Conservation (phyloP, 2,113 vertebrate species). For the Oxyruncus cristatus region DNA sequence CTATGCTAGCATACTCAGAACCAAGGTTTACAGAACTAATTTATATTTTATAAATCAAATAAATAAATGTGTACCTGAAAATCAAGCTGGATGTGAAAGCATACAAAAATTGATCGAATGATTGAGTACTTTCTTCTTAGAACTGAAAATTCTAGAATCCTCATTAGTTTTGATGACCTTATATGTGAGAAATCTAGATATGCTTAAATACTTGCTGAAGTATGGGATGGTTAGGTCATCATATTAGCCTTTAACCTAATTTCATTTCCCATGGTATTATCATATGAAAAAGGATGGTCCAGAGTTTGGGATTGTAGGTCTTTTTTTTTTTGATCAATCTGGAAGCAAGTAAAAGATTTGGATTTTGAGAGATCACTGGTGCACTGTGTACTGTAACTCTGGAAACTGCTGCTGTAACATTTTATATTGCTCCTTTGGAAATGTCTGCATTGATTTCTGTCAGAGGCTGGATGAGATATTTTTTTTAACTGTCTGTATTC, state of each 20-base stretch:
- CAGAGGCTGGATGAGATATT: neutral
- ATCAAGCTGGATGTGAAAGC: neutral
- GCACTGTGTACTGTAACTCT: neutral
- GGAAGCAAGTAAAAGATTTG: neutral
- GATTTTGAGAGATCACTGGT: neutral
- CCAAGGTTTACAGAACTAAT: neutral
- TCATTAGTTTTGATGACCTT: neutral
- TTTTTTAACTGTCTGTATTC: neutral
- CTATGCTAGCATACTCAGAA: neutral
- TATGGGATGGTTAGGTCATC: neutral
- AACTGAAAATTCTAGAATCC: neutral
- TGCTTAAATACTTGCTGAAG: neutral
- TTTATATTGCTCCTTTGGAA: conserved; percentile 23
- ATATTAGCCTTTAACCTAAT: neutral
- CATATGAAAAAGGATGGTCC: neutral
- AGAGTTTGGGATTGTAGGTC: neutral
- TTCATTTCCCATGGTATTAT: neutral
- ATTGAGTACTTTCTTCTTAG: neutral
- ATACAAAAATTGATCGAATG: neutral
- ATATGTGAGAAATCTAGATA: neutral
- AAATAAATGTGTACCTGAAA: neutral
- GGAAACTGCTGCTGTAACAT: neutral
- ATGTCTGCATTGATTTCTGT: conserved; percentile 1
- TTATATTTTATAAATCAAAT: neutral
- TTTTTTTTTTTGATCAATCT: neutral